Evolutionary conservation across 2,113 vertebrate species (phyloP).

Genomic region (Pithys albifrons): DNA sequence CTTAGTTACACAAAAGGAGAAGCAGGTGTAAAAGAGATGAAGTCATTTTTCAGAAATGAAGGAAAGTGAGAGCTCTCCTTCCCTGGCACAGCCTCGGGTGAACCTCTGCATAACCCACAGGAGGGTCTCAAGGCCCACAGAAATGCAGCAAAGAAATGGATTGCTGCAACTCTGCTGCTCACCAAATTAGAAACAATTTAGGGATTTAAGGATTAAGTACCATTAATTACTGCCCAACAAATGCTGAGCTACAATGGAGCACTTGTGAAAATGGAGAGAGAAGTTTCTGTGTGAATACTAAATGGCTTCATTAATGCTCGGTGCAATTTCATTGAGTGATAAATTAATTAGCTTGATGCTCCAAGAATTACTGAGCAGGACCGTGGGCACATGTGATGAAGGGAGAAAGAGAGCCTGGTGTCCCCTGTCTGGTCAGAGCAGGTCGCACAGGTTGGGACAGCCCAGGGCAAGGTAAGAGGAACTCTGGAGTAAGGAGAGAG

Average conservation of each 20-base stretch:
- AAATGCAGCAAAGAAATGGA: neutral
- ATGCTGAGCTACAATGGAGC: slow-evolving; percentile 59
- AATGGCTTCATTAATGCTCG: slow-evolving; percentile 59
- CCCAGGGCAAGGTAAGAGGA: neutral
- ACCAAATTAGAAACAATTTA: slow-evolving; percentile 74
- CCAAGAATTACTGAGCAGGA: slow-evolving; percentile 38
- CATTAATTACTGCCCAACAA: slow-evolving; percentile 77
- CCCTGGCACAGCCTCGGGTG: neutral
- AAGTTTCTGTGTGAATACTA: slow-evolving; percentile 62
- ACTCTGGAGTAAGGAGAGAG: neutral
- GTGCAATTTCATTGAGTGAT: slow-evolving; percentile 34
- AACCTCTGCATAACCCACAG: neutral
- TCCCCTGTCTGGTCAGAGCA: neutral
- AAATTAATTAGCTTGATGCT: slow-evolving; percentile 45
- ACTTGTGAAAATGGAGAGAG: slow-evolving; percentile 61
- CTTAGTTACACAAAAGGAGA: neutral
- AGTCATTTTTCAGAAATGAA: neutral
- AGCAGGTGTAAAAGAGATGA: neutral
- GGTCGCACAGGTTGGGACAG: neutral
- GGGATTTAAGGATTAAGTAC: slow-evolving; percentile 73
- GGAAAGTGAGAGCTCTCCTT: neutral
- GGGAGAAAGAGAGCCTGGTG: neutral
- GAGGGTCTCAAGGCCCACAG: neutral
- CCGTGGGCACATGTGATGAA: neutral
- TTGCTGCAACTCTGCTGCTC: slow-evolving; percentile 49